These are phyloP conservation scores for Erithacus rubecula DNA, from an alignment of 2,797 vertebrate species.

Conservation along the genomic window DNA sequence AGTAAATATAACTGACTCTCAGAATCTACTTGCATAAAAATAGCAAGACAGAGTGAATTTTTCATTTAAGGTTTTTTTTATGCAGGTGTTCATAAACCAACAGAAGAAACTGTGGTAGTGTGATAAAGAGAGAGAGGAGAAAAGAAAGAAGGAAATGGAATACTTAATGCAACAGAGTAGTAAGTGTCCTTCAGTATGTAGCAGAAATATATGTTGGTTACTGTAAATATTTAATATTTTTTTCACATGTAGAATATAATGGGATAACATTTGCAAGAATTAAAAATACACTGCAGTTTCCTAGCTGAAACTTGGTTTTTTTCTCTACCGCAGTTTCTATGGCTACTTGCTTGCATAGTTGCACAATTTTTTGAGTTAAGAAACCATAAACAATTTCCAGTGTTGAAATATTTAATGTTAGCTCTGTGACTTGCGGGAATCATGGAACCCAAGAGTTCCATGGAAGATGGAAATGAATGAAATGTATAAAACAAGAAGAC, in stretches of 20 bases:
- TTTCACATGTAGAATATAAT: background rate
- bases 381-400: conserved; percentile 35
- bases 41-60: background rate
- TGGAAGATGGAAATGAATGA: background rate
- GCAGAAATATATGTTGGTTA: background rate
- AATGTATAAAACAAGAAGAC: background rate
- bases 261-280: conserved; percentile 2
- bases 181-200: background rate
- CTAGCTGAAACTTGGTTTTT: background rate
- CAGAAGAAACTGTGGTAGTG: background rate
- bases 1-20: background rate
- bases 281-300: conserved; percentile 17
- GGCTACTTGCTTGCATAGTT: conserved; percentile 17
- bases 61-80: background rate
- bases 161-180: background rate
- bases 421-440: conserved; percentile 1
- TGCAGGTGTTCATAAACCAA: background rate
- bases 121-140: background rate
- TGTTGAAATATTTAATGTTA: conserved; percentile 33
- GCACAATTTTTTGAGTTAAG: conserved; percentile 4
- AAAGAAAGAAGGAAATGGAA: background rate
- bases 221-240: background rate
- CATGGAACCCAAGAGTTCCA: background rate
- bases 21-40: background rate
- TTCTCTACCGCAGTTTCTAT: conserved; percentile 4